Base-by-base conservation (phyloP, 2,888 invertebrate genomes). In the Saturnia pavonia region DNA sequence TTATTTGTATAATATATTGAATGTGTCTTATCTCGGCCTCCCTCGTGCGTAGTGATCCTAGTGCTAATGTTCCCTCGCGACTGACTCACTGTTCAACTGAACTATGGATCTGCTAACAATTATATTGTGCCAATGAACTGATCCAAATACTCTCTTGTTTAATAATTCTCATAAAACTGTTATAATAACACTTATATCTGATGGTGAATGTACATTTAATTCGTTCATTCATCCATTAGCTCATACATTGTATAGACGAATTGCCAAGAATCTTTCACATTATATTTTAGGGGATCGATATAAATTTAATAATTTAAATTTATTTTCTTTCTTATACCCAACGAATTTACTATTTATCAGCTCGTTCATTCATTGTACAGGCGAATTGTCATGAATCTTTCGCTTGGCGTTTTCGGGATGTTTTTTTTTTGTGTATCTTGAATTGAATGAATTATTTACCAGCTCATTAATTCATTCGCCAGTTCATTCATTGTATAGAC, bases 81-180 rank as follows among this genome's bases (percentile, higher is more conserved):
- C 88, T 78, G 90, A 90, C 88, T 87, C 87, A 88, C 78, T 75
- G 78, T 75, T 76, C 78, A 74, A 73, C 51, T 67, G 67, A 67
- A 78, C 78, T 81, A 79, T 83, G 79, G 82, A 75, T 60, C 57
- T 27, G 79, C 78, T 78, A 74, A 79, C 77, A 81, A 82, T 81
- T 85, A 84, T 82, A 84, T 79, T 84, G 66, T 40, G 9, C 40
- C 19, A 19, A 60, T 60, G 14, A 0, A 27, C 19, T 51, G 16
- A 1, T 19, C 16, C 19, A 51, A 51, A 51, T 51, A 51, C 19
- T 51, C 43, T 43, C 1, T 43, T 43, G 14, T 43, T 12, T 8
- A 43, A 43, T 43, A 9, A 43, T 43, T 43, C 11, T 12, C 11
- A 14, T 43, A 12, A 4, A 19, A 51, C 48, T 54, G 0, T 54